Conservation (phyloP, 2,888 invertebrate species). For the Apantesis nais region DNA sequence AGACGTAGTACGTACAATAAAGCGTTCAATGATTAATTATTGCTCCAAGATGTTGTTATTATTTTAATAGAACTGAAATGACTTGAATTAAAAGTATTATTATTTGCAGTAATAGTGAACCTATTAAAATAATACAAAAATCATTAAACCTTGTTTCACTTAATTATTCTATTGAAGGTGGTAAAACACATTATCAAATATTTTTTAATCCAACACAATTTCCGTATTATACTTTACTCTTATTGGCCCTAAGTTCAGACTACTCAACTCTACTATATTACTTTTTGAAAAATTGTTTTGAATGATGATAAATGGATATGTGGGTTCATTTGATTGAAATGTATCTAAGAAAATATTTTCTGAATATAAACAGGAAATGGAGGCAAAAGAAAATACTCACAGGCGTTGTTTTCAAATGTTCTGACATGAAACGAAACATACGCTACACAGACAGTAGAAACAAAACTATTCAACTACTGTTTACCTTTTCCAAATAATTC, state of each 20-base stretch:
- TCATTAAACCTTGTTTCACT: background rate
- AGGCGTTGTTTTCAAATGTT: background rate
- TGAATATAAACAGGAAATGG: background rate
- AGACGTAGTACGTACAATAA: background rate
- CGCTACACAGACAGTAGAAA: background rate
- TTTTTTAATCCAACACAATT: constrained; percentile 15
- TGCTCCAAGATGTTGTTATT: background rate
- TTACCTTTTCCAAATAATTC: background rate
- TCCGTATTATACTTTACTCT: constrained; percentile 36
- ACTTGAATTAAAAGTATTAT: no score
- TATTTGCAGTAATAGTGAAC: background rate
- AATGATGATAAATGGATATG: background rate
- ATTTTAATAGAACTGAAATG: background rate
- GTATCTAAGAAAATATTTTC: background rate
- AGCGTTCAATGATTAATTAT: background rate
- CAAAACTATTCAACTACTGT: background rate
- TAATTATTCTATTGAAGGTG: constrained; percentile 1
- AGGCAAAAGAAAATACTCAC: background rate
- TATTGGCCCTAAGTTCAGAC: constrained; percentile 17
- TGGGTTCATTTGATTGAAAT: background rate
- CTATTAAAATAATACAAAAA: background rate
- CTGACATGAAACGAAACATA: background rate
- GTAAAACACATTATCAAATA: constrained; percentile 20
- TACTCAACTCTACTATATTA: background rate
- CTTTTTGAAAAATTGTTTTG: no score